phyloP scores from a whole-genome alignment of 2,113 vertebrate species.

The Python bivittatus region DNA sequence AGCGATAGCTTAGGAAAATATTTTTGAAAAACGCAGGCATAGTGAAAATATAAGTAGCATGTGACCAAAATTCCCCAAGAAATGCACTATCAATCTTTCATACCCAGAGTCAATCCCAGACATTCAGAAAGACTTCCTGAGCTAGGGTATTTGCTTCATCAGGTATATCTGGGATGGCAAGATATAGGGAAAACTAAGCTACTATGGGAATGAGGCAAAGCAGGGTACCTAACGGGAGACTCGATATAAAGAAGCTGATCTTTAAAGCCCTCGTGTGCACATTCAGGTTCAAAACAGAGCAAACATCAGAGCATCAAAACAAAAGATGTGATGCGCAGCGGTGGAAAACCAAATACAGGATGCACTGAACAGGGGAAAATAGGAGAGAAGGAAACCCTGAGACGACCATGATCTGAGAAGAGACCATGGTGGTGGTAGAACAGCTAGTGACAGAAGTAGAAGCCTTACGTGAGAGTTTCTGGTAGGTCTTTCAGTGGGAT shows the following conservation, averaged over 20 bases:
- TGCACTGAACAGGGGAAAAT: neutral
- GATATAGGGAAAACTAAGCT: neutral
- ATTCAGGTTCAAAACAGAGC: neutral
- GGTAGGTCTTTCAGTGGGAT: conserved; percentile 78
- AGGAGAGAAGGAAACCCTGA: neutral
- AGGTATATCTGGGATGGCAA: neutral
- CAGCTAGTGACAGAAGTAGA: neutral
- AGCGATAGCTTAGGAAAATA: conserved; percentile 61
- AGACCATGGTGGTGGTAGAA: neutral
- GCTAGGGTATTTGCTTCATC: too few relatives aligned
- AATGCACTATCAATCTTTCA: too few relatives aligned
- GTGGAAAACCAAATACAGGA: neutral
- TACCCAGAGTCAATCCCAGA: neutral
- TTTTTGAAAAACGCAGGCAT: conserved; percentile 32
- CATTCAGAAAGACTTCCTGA: neutral
- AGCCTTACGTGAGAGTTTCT: conserved; percentile 83
- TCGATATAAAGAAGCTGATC: neutral
- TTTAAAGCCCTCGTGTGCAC: neutral
- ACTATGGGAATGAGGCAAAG: neutral
- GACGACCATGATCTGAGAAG: neutral
- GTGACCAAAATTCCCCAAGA: neutral
- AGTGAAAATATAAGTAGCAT: conserved; percentile 48
- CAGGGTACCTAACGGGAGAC: neutral
- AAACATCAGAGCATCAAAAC: neutral
- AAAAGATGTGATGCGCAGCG: neutral